Percentiles rank a stretch among this genome's conserved stretches.
These are phyloP conservation scores for Acrobeloides nanus DNA, from an alignment of 2,888 invertebrate genomes.

Conservation along the genomic window DNA sequence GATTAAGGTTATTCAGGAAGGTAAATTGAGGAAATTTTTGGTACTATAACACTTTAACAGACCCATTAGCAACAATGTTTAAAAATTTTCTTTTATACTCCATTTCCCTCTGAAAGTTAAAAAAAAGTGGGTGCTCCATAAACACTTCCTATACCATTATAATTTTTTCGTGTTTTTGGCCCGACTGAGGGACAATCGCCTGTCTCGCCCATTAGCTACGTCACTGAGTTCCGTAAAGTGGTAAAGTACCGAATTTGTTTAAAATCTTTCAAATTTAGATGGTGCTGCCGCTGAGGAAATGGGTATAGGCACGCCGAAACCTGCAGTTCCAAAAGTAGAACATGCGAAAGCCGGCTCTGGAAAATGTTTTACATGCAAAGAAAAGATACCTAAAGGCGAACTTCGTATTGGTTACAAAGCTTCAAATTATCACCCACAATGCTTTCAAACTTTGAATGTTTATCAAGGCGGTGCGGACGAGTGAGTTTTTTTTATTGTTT, in stretches of 20 bases:
- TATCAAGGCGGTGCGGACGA: slow-evolving; percentile 13
- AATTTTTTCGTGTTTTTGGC: too few species aligned
- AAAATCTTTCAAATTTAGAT: slow-evolving; percentile 3
- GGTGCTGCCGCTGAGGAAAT: slow-evolving; percentile 1
- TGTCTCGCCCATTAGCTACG: too few species aligned
- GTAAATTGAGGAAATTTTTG: too few species aligned
- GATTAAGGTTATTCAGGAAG: slow-evolving; percentile 39
- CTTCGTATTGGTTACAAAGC: slow-evolving; percentile 22
- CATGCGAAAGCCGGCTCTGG: slow-evolving; percentile 24
- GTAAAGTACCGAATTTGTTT: slow-evolving; percentile 2
- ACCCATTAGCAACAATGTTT: too few species aligned
- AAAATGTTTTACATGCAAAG: slow-evolving; percentile 33
- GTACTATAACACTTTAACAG: too few species aligned
- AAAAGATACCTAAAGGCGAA: slow-evolving; percentile 24
- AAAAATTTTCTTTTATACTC: too few species aligned
- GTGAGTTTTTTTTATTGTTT: slow-evolving; percentile 9
- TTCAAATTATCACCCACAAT: slow-evolving; percentile 25
- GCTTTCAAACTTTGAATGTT: slow-evolving; percentile 14
- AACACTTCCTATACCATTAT: too few species aligned
- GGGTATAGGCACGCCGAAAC: slow-evolving; percentile 9
- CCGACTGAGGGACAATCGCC: too few species aligned
- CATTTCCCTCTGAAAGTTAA: too few species aligned
- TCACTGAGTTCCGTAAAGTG: too few species aligned
- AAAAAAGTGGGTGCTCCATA: too few species aligned
- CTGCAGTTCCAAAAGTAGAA: slow-evolving; percentile 19